Evolutionary conservation across 2,888 invertebrate genomes (phyloP).

Genomic region (Ypsolopha scabrella): DNA sequence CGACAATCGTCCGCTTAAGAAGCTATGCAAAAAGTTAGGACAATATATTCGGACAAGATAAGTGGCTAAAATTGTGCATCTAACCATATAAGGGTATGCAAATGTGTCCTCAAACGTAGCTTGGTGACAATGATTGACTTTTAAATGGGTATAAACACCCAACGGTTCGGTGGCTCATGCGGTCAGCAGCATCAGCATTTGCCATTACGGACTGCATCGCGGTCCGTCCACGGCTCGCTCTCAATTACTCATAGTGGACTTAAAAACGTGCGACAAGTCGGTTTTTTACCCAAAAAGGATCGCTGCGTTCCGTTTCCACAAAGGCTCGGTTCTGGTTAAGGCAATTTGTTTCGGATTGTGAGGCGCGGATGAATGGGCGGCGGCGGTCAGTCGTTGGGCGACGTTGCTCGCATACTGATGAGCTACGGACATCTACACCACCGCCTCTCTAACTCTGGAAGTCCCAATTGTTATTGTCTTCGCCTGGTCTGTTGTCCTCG

Average conservation of each 20-base stretch:
- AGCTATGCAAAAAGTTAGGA: slow-evolving; percentile 21
- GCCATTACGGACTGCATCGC: slow-evolving; percentile 10
- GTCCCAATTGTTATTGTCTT: slow-evolving; percentile 36
- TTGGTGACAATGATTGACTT: slow-evolving; percentile 56
- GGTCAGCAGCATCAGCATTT: slow-evolving; percentile 17
- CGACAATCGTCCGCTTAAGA: slow-evolving; percentile 23
- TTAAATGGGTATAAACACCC: slow-evolving; percentile 41
- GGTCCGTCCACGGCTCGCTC: slow-evolving; percentile 23
- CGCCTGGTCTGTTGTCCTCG: slow-evolving; percentile 20
- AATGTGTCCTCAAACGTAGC: slow-evolving; percentile 37
- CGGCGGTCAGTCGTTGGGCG: slow-evolving; percentile 18
- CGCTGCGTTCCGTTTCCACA: slow-evolving; percentile 32
- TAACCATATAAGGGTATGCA: slow-evolving; percentile 41
- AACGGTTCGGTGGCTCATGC: slow-evolving; percentile 28
- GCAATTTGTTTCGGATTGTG: slow-evolving; percentile 53
- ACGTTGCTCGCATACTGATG: slow-evolving; percentile 44
- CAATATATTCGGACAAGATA: slow-evolving; percentile 34
- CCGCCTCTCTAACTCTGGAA: slow-evolving; percentile 13
- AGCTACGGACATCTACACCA: slow-evolving; percentile 13
- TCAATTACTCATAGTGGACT: slow-evolving; percentile 38
- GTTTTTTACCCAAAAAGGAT: slow-evolving; percentile 33
- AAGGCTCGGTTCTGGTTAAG: slow-evolving; percentile 34
- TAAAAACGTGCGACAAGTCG: slow-evolving; percentile 28
- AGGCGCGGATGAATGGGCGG: slow-evolving; percentile 40
- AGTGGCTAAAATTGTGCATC: slow-evolving; percentile 38